These are phyloP conservation scores for Montipora sp. DNA, from an alignment of 64 coral and sea anemone species.

Conservation along the genomic window DNA sequence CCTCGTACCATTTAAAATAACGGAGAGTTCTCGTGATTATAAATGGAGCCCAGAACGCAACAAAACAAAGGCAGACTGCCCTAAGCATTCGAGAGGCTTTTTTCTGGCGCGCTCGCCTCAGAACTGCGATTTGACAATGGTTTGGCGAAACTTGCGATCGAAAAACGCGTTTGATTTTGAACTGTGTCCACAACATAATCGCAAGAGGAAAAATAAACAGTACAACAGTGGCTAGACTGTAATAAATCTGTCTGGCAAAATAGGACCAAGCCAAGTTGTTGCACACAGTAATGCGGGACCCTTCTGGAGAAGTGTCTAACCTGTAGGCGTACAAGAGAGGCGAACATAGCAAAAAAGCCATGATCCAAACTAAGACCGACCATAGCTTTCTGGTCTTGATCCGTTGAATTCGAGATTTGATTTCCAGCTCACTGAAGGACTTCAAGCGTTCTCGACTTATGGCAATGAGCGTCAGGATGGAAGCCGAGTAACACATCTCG, in stretches of 20 bases:
- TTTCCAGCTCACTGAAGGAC: constrained; percentile 45
- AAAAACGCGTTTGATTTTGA: constrained; percentile 67
- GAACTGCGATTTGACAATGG: constrained; percentile 31
- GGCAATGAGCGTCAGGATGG: constrained; percentile 70
- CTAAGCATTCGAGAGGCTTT: constrained; percentile 78
- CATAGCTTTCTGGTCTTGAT: constrained; percentile 48
- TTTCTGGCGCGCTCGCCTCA: constrained; percentile 66
- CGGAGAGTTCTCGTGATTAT: constrained; percentile 73
- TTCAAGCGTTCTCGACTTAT: constrained; percentile 81
- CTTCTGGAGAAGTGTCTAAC: neutral
- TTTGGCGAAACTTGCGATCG: constrained; percentile 67
- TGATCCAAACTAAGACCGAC: constrained; percentile 50
- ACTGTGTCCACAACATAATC: constrained; percentile 73
- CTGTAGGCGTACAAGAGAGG: constrained; percentile 77
- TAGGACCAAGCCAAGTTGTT: constrained; percentile 63
- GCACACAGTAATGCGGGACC: neutral
- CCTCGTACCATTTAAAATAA: constrained; percentile 78
- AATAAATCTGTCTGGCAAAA: constrained; percentile 81
- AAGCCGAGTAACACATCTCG: constrained; percentile 77
- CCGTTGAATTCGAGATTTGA: constrained; percentile 64
- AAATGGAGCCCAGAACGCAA: constrained; percentile 72
- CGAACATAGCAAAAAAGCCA: constrained; percentile 66
- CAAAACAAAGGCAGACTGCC: constrained; percentile 35
- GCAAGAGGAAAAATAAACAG: constrained; percentile 71
- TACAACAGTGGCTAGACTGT: constrained; percentile 46